Conservation (phyloP, 2,797 vertebrate species). For the Natrix natrix region DNA sequence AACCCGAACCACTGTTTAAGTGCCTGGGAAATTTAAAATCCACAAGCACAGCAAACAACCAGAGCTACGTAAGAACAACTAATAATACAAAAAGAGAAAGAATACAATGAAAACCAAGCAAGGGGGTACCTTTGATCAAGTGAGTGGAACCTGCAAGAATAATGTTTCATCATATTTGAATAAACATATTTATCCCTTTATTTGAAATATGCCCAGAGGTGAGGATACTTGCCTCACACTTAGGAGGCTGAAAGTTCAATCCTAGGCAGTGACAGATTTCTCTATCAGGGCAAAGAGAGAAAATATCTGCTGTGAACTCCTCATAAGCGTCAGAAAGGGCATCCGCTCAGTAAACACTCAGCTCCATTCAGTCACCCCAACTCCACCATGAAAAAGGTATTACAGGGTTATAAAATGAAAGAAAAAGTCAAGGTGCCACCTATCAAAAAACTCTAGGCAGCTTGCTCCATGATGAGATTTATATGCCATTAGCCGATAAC, state of each 20-base stretch:
- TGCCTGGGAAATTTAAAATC: background rate
- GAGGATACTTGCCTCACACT: background rate
- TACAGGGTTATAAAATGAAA: background rate
- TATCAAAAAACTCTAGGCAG: background rate
- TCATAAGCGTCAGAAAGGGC: background rate
- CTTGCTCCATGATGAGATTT: background rate
- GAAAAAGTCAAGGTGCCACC: background rate
- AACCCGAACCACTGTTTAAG: background rate
- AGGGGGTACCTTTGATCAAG: background rate
- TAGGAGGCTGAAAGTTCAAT: background rate
- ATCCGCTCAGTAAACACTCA: background rate
- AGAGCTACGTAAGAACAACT: background rate
- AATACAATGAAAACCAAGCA: background rate
- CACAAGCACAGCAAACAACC: background rate
- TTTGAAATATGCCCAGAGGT: background rate
- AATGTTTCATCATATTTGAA: background rate
- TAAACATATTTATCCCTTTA: background rate
- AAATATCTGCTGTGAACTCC: background rate
- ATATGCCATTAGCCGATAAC: background rate
- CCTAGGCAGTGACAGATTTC: background rate
- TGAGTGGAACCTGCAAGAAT: background rate
- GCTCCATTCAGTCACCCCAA: background rate
- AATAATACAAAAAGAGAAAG: background rate
- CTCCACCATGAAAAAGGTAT: background rate
- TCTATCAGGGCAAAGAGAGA: background rate